phyloP scores from a whole-genome alignment of 2,888 invertebrate species.

The Heteromurus nitidus region DNA sequence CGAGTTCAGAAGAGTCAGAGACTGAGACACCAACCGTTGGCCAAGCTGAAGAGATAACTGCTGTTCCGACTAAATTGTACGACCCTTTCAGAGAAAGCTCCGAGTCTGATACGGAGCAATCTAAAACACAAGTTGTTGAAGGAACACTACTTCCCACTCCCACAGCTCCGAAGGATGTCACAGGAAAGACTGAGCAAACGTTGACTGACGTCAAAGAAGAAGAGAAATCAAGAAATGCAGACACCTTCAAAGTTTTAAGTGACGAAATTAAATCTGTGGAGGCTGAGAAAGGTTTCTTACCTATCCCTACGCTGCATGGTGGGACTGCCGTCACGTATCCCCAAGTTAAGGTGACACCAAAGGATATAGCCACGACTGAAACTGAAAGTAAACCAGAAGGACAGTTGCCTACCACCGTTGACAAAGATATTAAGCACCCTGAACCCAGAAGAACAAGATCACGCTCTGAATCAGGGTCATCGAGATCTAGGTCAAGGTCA shows the following conservation, averaged over 20 bases:
- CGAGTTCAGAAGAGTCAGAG: constrained; percentile 54
- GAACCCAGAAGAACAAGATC: constrained; percentile 52
- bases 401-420: not conserved
- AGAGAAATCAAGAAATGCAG: not conserved
- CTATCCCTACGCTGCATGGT: too few species aligned
- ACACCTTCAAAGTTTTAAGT: too few species aligned
- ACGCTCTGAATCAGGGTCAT: constrained; percentile 47
- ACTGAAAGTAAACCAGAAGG: not conserved
- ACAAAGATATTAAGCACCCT: constrained; percentile 2
- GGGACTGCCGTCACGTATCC: too few species aligned
- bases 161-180: not conserved
- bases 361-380: too few species aligned
- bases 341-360: too few species aligned
- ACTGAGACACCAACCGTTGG: not conserved
- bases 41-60: not conserved
- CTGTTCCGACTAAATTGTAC: constrained; percentile 30
- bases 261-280: too few species aligned
- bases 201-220: too few species aligned
- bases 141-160: not conserved
- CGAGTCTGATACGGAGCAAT: constrained; percentile 41
- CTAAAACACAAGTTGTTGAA: not conserved
- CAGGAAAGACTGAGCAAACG: not conserved
- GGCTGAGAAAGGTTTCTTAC: too few species aligned
- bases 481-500: constrained; percentile 55
- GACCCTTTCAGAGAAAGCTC: constrained; percentile 58